phyloP scores from a whole-genome alignment of 2,888 invertebrate genomes.

The Schrankia costaestrigalis region DNA sequence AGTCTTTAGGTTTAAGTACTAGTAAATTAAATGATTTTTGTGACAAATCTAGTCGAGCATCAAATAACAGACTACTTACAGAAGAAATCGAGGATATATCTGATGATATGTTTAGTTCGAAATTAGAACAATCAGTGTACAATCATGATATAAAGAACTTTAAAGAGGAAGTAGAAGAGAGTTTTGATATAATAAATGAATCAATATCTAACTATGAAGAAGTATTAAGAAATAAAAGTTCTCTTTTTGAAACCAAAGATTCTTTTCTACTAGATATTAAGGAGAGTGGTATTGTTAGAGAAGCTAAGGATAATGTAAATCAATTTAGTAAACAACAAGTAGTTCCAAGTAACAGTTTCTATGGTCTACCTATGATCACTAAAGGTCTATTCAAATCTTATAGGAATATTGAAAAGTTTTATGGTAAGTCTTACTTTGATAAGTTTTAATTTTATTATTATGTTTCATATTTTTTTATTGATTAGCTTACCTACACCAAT shows the following conservation, averaged over 20 bases:
- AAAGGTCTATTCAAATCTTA: slow-evolving; percentile 85
- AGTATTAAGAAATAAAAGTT: slow-evolving; percentile 40
- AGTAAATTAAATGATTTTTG: slow-evolving; percentile 27
- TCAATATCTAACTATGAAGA: slow-evolving; percentile 68
- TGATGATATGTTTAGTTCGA: slow-evolving; percentile 60
- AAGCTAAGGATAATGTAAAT: slow-evolving; percentile 18
- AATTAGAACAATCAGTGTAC: slow-evolving; percentile 42
- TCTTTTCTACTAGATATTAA: slow-evolving; percentile 66
- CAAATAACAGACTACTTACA: slow-evolving; percentile 15
- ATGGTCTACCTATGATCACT: slow-evolving; percentile 88
- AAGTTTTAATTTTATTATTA: not conserved
- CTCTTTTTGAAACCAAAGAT: slow-evolving; percentile 63
- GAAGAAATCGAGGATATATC: slow-evolving; percentile 49
- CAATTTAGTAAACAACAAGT: slow-evolving; percentile 15
- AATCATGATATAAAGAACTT: slow-evolving; percentile 34
- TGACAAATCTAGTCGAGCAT: slow-evolving; percentile 15
- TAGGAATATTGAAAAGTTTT: slow-evolving; percentile 89
- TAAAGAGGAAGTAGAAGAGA: slow-evolving; percentile 44
- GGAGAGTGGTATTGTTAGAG: slow-evolving; percentile 47
- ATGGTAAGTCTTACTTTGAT: slow-evolving; percentile 82
- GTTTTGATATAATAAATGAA: slow-evolving; percentile 76
- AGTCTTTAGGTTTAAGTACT: slow-evolving; percentile 44
- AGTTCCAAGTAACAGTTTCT: slow-evolving; percentile 77
- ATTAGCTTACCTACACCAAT: not conserved
- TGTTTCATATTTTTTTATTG: not conserved